Conservation (phyloP, 2,797 vertebrate species). For the Glossophaga mutica region DNA sequence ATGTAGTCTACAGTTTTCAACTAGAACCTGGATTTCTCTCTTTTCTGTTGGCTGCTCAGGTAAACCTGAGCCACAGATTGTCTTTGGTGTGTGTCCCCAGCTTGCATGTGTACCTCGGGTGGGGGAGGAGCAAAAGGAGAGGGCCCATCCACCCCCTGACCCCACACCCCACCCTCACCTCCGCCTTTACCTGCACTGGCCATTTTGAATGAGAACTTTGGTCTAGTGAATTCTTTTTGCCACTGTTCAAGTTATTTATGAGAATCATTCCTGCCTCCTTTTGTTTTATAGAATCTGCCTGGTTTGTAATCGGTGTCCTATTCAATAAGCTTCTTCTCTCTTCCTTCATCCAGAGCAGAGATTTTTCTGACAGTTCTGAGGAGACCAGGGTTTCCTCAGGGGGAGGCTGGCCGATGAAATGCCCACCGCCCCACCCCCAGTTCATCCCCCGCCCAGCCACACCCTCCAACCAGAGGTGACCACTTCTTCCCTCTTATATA, state of each 20-base stretch:
- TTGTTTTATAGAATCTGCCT: neutral
- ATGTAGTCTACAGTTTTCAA: neutral
- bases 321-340: neutral
- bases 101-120: rapidly evolving
- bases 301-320: neutral
- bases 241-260: neutral
- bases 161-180: neutral
- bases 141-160: neutral
- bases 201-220: neutral
- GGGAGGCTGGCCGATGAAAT: neutral
- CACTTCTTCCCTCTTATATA: neutral
- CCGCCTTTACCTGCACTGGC: neutral
- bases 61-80: neutral
- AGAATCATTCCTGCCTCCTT: neutral
- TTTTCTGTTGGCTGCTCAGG: neutral
- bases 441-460: neutral
- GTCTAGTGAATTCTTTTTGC: neutral
- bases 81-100: neutral
- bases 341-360: neutral
- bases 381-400: neutral
- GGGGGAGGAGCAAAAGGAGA: rapidly evolving
- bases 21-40: neutral
- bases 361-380: neutral
- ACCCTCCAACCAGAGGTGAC: neutral
- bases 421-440: rapidly evolving